Evolutionary conservation across 2,797 vertebrate genomes (phyloP), one percentile per base, ranked within the genome.

Genomic region (Micrastur ruficollis): DNA sequence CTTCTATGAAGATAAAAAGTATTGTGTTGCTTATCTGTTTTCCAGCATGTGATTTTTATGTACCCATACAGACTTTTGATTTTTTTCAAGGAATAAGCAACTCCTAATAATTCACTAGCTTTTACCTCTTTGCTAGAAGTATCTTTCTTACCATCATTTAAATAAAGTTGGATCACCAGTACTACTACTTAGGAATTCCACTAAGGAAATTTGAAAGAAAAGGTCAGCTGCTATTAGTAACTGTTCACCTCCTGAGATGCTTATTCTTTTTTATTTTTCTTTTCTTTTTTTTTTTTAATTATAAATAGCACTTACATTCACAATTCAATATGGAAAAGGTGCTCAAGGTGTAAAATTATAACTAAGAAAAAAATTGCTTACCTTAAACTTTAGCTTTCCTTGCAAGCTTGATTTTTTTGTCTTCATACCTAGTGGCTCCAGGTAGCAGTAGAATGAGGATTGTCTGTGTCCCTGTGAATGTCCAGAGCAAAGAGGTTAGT

Each of bases 401-500:
- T 79, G 15, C 3, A n/a, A 55, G 81, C 29, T 86, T 78, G 50
- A 36, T 86, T 70, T 74, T 38, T 89, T 91, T 78, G 38, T 79
- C 63, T 94, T 90, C 40, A 4, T 78, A 58, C 61, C n/a, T 36
- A 38, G 38, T 36, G 47, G 52, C 14, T 95, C 32, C 84, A 68
- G 63, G 58, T 86, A 68, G 81, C 81, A 80, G 81, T 25, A 72
- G 44, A 83, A 74, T 38, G 67, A 96, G 85, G 93, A 90, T 90
- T 93, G 94, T 61, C 63, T 61, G 66, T 84, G 93, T 96, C 83
- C 68, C 93, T 88, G 84, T 4, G n/a, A 86, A 22, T 73, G 55
- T 65, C 73, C 89, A 93, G 62, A 92, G 93, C 72, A 95, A 87
- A 93, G 83, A 95, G 95, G 98, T 98, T 98, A 97, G 98, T 97